Evolutionary conservation across 2,797 vertebrate genomes (phyloP), one percentile per base, ranked within the genome.

Genomic region (Enteromius paludinosus): DNA sequence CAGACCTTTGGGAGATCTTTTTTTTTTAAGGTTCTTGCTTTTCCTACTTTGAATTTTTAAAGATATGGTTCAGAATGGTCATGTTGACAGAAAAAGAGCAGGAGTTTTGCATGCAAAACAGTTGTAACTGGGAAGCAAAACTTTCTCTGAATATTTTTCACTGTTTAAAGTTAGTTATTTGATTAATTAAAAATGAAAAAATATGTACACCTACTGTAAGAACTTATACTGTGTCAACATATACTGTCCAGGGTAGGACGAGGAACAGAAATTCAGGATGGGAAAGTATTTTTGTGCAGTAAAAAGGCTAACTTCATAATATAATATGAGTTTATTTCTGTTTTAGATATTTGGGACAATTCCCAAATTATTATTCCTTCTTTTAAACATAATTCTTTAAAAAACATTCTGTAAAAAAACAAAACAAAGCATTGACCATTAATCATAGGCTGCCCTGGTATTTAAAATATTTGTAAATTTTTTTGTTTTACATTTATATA

Each of bases 31-130:
- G 25, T 69, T 71, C 54, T 80, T 71, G 52, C 25, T 62, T 66
- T 66, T 66, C n/a, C 28, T 35, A 9, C 25, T 52, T 41, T 28
- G 11, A 74, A n/a, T 61, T 41, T 73, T 41, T 23, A 15, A 74
- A 74, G 33, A 66, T 6, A 6, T 10, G 56, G 33, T 56, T 79
- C 12, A 7, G 28, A 38, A 74, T 52, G 43, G 15, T 73, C 43
- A 73, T 62, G 56, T 52, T 81, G 56, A 81, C 43, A 65, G 79
- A 81, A 64, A 81, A 74, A 74, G n/a, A 62, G 35, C 52, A 81
- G 70, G 56, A 14, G 41, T 54, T 47, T 78, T 69, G 18, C 8
- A 14, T 69, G n/a, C 47, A 66, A 66, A 79, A 25, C 12, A 23
- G 9, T 66, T 54, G 6, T 52, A 41, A 23, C 28, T 49, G 28